Base-by-base conservation (phyloP, 2,797 vertebrate genomes). In the Rhincodon typus region DNA sequence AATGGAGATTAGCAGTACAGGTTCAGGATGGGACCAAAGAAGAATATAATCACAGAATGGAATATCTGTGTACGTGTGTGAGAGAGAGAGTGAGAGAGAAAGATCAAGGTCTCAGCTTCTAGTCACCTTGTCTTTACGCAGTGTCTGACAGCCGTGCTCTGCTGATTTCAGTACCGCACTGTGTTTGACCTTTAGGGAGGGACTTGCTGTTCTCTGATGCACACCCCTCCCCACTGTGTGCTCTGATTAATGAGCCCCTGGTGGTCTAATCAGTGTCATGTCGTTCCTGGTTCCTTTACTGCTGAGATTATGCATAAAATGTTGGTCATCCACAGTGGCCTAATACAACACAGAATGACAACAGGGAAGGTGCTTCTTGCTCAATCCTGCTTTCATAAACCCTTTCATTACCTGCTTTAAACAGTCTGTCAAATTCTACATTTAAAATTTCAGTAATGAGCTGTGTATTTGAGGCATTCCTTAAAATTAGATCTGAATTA, bases 71-170 rank as follows among this genome's bases (percentile, higher is more conserved):
- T 77, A 12, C 13, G 27, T 23, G 30, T 88, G 86, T 91, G 69
- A 6, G 46, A 1, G 57, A n/a, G 90, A 67, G 34, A 93, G 17
- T 66, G 53, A 91, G 57, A 38, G 62, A 19, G 62, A 66, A 67
- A 23, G 90, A 66, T 67, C 90, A 67, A n/a, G 17, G 62, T 38
- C 62, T n/a, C 34, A 42, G 62, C 34, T 69, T 67, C n/a, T 62
- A 67, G 90, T 91, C 88, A 66, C 90, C 90, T 93, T 93, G 62
- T 93, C 90, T 93, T 93, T 67, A 67, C 62, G 90, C 62, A 93
- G 62, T 67, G 90, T 67, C n/a, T 93, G 90, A 25, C 57, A 93
- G 90, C 34, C 90, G 3, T 67, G 34, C 90, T 67, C 90, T 67
- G 90, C 62, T 93, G 90, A 38, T 93, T 69, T 93, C 90, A 67